phyloP scores from a whole-genome alignment of 1,140 invertebrate genomes.

The Acromyrmex charruanus region DNA sequence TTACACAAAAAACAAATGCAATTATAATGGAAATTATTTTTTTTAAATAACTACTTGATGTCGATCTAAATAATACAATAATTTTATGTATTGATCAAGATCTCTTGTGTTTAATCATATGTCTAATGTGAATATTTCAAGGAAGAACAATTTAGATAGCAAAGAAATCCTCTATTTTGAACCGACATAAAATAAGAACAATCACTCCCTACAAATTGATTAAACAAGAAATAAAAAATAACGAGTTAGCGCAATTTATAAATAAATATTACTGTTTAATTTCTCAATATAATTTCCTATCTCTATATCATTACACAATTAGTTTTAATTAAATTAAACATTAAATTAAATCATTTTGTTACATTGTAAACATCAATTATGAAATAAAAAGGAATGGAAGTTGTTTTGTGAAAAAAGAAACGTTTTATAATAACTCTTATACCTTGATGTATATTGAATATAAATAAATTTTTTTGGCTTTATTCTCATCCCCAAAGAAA shows the following conservation, averaged over 20 bases:
- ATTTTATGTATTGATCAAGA: conserved; percentile 47
- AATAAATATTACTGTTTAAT: conserved; percentile 75
- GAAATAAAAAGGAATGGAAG: conserved; percentile 80
- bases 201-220: conserved; percentile 71
- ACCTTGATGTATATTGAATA: conserved; percentile 20
- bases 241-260: conserved; percentile 74
- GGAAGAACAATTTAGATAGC: conserved; percentile 73
- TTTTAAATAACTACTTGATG: conserved; percentile 49
- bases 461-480: conserved; percentile 51
- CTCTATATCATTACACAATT: conserved; percentile 63
- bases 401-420: conserved; percentile 78
- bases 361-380: conserved; percentile 78
- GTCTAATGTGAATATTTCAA: conserved; percentile 67
- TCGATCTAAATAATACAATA: conserved; percentile 44
- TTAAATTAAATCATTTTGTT: conserved; percentile 71
- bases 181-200: conserved; percentile 72
- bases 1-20: conserved; percentile 45
- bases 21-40: conserved; percentile 26
- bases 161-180: conserved; percentile 77
- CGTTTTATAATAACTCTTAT: conserved; percentile 41
- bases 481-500: not conserved
- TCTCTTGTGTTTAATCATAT: conserved; percentile 53
- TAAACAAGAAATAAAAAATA: conserved; percentile 69
- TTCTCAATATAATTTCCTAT: conserved; percentile 74
- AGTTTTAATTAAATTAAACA: conserved; percentile 70